phyloP scores from a whole-genome alignment of 2,113 vertebrate species.

The Datnioides undecimradiatus region DNA sequence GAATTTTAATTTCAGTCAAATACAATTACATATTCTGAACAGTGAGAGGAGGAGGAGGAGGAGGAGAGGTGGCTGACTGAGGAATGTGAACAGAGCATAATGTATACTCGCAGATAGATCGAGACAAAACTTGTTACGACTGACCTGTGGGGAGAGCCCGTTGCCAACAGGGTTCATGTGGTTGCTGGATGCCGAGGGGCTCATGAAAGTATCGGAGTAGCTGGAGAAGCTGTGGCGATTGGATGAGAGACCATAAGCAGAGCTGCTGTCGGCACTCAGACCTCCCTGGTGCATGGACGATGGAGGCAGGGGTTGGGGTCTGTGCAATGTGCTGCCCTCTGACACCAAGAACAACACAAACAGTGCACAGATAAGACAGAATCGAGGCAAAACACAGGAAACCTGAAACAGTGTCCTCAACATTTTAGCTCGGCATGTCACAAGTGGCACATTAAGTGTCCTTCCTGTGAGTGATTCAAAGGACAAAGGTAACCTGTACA shows the following conservation, averaged over 20 bases:
- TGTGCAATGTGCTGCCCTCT: constrained; percentile 95
- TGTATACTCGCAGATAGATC: not conserved
- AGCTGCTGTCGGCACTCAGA: constrained; percentile 88
- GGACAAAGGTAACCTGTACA: not conserved
- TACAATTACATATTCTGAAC: constrained; percentile 70
- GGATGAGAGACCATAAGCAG: constrained; percentile 92
- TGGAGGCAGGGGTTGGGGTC: constrained; percentile 96
- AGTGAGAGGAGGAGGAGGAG: constrained; percentile 22
- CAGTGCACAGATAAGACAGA: constrained; percentile 5
- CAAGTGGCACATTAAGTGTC: constrained; percentile 17
- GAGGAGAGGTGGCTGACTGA: constrained; percentile 14
- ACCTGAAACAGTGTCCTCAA: not conserved
- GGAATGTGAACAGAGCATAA: not conserved
- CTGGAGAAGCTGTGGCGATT: constrained; percentile 96
- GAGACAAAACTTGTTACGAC: constrained; percentile 40
- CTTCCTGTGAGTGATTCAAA: not conserved
- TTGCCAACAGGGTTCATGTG: constrained; percentile 99
- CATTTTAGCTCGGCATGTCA: not conserved
- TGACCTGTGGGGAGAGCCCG: constrained; percentile 97
- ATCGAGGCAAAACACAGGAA: not conserved
- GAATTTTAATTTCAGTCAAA: constrained; percentile 78
- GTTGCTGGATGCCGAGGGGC: constrained; percentile 91
- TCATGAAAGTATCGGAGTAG: constrained; percentile 99
- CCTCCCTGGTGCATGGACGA: constrained; percentile 99
- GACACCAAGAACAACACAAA: constrained; percentile 41